Conservation (phyloP, 2,888 invertebrate species). For the Caenorhabditis sp. region DNA sequence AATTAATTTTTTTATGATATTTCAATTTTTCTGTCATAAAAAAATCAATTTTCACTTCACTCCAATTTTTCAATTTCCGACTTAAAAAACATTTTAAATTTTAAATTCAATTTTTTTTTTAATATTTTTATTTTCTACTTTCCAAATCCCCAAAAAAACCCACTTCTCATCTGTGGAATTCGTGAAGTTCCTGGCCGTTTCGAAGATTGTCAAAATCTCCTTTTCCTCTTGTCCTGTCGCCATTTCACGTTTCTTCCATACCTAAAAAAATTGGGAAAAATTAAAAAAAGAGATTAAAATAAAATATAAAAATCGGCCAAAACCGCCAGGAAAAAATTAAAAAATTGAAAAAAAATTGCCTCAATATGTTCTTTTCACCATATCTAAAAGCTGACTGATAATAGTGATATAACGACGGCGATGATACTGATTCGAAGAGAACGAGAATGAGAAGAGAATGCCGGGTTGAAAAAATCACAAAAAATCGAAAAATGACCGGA, state of each 20-base stretch:
- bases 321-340: background rate
- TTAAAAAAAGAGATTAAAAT: background rate
- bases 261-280: slow-evolving; percentile 6
- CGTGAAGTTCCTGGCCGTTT: slow-evolving; percentile 18
- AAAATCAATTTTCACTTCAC: too few relatives aligned
- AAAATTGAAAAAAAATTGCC: background rate
- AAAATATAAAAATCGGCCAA: background rate
- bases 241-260: slow-evolving; percentile 18
- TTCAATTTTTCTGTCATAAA: too few relatives aligned
- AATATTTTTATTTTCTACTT: too few relatives aligned
- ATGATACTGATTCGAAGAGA: background rate
- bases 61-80: too few relatives aligned
- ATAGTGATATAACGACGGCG: background rate
- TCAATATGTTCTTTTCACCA: too few relatives aligned
- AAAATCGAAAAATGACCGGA: background rate
- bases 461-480: background rate
- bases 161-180: slow-evolving; percentile 34
- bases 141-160: background rate
- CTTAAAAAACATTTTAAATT: too few relatives aligned
- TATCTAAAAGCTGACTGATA: too few relatives aligned
- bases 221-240: slow-evolving; percentile 8
- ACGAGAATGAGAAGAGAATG: background rate
- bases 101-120: too few relatives aligned
- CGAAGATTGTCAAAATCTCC: slow-evolving; percentile 43
- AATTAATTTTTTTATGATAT: too few relatives aligned